phyloP scores from a whole-genome alignment of 2,888 invertebrate species.

The Mimachlamys varia region DNA sequence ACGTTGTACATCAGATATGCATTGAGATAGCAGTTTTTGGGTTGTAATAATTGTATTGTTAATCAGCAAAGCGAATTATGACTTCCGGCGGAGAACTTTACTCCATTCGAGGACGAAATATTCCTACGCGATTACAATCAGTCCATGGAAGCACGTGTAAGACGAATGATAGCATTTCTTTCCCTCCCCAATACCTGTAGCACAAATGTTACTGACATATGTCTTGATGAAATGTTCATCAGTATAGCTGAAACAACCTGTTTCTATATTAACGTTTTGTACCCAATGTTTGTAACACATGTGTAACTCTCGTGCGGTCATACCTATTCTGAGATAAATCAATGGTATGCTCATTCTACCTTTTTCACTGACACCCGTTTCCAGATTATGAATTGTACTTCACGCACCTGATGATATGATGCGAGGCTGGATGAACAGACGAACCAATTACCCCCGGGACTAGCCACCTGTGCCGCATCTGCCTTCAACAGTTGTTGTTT shows the following conservation, averaged over 20 bases:
- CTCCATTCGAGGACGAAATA: background rate
- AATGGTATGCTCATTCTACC: background rate
- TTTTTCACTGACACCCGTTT: background rate
- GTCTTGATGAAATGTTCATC: too few relatives aligned
- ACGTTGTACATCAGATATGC: background rate
- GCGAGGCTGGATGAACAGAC: background rate
- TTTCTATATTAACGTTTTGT: too few relatives aligned
- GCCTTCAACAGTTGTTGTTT: slow-evolving; percentile 18
- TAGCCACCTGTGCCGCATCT: background rate
- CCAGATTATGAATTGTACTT: background rate
- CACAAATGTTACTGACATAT: too few relatives aligned
- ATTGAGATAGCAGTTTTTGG: background rate
- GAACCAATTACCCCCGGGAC: background rate
- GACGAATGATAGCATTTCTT: too few relatives aligned
- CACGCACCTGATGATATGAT: background rate
- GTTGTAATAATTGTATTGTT: background rate
- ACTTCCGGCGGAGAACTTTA: background rate
- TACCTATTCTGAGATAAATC: background rate
- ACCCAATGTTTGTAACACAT: background rate
- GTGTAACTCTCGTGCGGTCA: background rate
- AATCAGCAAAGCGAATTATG: background rate
- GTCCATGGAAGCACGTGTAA: background rate
- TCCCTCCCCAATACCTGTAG: too few relatives aligned
- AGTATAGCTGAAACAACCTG: too few relatives aligned
- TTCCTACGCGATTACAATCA: background rate